Evolutionary conservation across 1,140 invertebrate genomes (phyloP).

Genomic region (Tribolium castaneum): DNA sequence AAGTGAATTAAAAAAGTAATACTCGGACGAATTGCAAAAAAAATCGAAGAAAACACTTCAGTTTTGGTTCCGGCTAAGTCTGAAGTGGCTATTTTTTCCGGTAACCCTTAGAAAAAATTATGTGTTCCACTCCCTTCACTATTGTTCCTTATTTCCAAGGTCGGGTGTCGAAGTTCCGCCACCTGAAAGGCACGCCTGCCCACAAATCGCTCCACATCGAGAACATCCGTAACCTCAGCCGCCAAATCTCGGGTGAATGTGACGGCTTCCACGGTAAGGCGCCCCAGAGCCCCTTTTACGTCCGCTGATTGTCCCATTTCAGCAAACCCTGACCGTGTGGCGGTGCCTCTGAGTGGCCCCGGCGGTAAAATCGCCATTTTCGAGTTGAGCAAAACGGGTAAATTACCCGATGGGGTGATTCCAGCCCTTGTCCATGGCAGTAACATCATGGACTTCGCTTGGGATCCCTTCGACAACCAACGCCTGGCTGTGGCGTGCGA

Average conservation of each 20-base stretch:
- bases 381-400: conserved; percentile 82
- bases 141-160: conserved; percentile 55
- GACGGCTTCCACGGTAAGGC: conserved; percentile 89
- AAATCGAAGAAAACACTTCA: too few species aligned
- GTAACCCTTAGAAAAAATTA: conserved; percentile 15
- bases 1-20: too few species aligned
- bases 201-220: conserved; percentile 93
- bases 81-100: too few species aligned
- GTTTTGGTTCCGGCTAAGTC: too few species aligned
- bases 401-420: conserved; percentile 83
- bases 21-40: too few species aligned
- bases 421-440: conserved; percentile 89
- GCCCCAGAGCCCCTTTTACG: background rate
- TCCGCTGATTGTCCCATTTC: conserved; percentile 25
- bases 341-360: conserved; percentile 86
- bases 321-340: conserved; percentile 87
- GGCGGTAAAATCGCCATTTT: conserved; percentile 91
- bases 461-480: conserved; percentile 89
- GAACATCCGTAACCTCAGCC: conserved; percentile 90
- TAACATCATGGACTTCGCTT: conserved; percentile 91
- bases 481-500: conserved; percentile 89
- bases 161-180: conserved; percentile 92
- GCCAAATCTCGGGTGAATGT: conserved; percentile 92
- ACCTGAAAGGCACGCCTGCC: conserved; percentile 88
- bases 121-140: background rate